These are phyloP conservation scores for Cyphotilapia sp. DNA, from an alignment of 2,113 vertebrate species.

Conservation along the genomic window DNA sequence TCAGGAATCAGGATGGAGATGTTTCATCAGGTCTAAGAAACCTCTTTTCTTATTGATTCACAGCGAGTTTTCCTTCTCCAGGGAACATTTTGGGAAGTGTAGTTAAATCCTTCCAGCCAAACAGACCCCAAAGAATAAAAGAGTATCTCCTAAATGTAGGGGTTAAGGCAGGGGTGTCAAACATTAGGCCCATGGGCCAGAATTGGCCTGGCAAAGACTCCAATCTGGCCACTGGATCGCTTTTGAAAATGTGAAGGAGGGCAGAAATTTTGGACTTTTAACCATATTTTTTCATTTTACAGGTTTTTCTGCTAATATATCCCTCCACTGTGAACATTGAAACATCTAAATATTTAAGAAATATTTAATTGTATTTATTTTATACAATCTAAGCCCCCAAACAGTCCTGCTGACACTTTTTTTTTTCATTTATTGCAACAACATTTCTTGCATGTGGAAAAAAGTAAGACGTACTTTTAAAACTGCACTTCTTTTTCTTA, in stretches of 20 bases:
- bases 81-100: neutral
- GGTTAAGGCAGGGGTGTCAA: accelerated
- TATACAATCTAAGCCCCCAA: neutral
- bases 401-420: neutral
- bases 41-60: accelerated
- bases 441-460: neutral
- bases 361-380: neutral
- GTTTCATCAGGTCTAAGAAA: neutral
- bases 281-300: accelerated
- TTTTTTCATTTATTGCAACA: neutral
- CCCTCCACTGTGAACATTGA: accelerated
- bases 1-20: neutral
- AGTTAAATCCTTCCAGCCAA: neutral
- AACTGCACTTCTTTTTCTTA: neutral
- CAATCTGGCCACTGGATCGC: accelerated
- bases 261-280: accelerated
- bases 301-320: neutral
- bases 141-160: neutral
- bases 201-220: neutral
- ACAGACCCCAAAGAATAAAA: accelerated
- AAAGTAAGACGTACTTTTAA: neutral
- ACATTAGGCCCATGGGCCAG: accelerated
- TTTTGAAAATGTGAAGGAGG: neutral
- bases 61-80: neutral
- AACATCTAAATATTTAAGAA: neutral